A percentile compares a stretch with the other conserved stretches of the same genome.
Evolutionary conservation across 1,140 invertebrate genomes (phyloP).

Genomic region (Drosophila erecta): DNA sequence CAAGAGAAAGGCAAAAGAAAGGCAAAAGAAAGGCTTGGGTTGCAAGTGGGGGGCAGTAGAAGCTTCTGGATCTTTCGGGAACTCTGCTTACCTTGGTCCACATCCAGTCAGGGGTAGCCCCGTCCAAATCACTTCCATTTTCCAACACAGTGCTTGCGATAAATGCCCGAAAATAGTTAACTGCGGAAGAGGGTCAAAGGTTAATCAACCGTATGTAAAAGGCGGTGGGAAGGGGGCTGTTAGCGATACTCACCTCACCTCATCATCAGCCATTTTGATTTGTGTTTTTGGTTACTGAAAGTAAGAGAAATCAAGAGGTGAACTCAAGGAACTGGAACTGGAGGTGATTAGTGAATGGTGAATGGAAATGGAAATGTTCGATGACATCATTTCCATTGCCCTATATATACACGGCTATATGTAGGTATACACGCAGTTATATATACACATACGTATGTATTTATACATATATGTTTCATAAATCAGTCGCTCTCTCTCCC

Average conservation of each 20-base stretch:
- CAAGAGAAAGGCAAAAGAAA: slow-evolving; percentile 56
- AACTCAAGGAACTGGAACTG: slow-evolving; percentile 40
- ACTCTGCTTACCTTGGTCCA: not conserved
- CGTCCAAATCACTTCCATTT: not conserved
- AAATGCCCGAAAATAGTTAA: slow-evolving; percentile 7
- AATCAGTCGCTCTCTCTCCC: slow-evolving; percentile 20
- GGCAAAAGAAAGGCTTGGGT: slow-evolving; percentile 14
- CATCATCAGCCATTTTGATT: slow-evolving; percentile 93
- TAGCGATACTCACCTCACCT: slow-evolving; percentile 91
- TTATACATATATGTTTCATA: slow-evolving; percentile 25
- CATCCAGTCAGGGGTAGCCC: not conserved
- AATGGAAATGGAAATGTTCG: slow-evolving; percentile 12
- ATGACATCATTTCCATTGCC: slow-evolving; percentile 61
- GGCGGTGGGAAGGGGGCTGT: not conserved
- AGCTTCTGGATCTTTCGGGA: not conserved
- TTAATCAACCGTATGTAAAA: slow-evolving; percentile 18
- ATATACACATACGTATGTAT: not conserved
- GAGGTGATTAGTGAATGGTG: slow-evolving; percentile 10
- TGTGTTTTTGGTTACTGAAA: slow-evolving; percentile 84
- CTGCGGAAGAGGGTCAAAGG: slow-evolving; percentile 11
- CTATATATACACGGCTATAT: slow-evolving; percentile 31
- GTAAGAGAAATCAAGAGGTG: slow-evolving; percentile 37
- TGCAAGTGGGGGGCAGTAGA: not conserved
- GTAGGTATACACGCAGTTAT: not conserved
- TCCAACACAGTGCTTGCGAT: not conserved